Evolutionary conservation across 2,113 vertebrate genomes (phyloP).

Genomic region (Scomber scombrus): DNA sequence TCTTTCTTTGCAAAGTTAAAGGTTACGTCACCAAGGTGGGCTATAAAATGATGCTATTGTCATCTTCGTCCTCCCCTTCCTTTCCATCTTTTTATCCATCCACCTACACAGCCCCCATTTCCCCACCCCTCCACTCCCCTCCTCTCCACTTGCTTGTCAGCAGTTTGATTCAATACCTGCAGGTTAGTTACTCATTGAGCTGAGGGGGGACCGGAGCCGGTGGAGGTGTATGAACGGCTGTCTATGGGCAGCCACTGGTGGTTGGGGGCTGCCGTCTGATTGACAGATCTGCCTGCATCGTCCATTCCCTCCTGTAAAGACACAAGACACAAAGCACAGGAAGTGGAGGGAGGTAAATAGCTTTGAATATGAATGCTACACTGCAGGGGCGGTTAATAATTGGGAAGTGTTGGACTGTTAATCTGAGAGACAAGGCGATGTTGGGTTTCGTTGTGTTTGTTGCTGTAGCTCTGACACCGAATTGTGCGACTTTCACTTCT

Average conservation of each 20-base stretch:
- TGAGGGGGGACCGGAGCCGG: conserved; percentile 62
- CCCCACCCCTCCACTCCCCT: conserved; percentile 44
- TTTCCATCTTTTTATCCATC: conserved; percentile 65
- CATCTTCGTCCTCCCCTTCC: conserved; percentile 66
- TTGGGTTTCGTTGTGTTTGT: conserved; percentile 14
- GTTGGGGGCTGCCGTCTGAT: conserved; percentile 61
- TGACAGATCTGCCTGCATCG: conserved; percentile 84
- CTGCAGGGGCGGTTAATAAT: conserved; percentile 83
- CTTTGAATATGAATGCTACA: conserved; percentile 76
- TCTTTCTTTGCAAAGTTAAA: conserved; percentile 68
- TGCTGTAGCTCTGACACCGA: neutral
- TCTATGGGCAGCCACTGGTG: conserved; percentile 64
- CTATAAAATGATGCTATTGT: conserved; percentile 78
- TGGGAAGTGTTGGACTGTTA: conserved; percentile 79
- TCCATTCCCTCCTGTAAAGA: conserved; percentile 80
- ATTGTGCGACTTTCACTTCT: conserved; percentile 4
- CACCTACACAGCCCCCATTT: conserved; percentile 64
- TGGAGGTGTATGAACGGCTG: conserved; percentile 79
- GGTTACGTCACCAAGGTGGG: conserved; percentile 75
- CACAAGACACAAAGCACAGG: conserved; percentile 81
- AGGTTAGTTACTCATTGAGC: conserved; percentile 87
- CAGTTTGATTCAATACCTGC: conserved; percentile 86
- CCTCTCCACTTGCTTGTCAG: conserved; percentile 78
- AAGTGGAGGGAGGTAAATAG: conserved; percentile 77
- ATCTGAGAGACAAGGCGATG: conserved; percentile 54